Base-by-base conservation (phyloP, 2,888 invertebrate genomes). In the Scaptomyza reducta region DNA sequence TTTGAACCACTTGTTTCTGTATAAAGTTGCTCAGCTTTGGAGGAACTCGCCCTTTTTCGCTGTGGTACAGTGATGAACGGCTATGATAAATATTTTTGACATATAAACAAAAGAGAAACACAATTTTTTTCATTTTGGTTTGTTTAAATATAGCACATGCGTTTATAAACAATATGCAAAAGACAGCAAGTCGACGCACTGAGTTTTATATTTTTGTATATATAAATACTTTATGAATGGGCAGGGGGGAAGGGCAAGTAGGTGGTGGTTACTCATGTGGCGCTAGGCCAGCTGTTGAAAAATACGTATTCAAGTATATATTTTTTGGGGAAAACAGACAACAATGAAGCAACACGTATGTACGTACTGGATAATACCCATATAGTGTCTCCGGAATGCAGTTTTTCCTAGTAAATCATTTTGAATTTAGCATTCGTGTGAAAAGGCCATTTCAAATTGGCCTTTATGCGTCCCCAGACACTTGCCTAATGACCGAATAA, bases 91-190 rank as follows among this genome's bases (percentile, higher is more conserved):
- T 63, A 44, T 47, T 50, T 35, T 35, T 10, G 33, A 13, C 13
- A n/a, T 22, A 64, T 80, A 67, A 71, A 68, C 65, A 70, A 75
- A 81, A 84, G 59, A 41, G 60, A 41, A 45, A 51, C 14, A 10
- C 3, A 0, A 9, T 16, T 16, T 40, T 40, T n/a, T 22, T 22
- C n/a, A n/a, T n/a, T n/a, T n/a, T n/a, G n/a, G n/a, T n/a, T 22
- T 27, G 85, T 82, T 82, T 82, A 84, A 82, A 71, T 84, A 69
- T 85, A 85, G 87, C 87, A 58, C 67, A 79, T 81, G 76, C 73
- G 76, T 67, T 87, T 82, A 79, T 87, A 70, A 85, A 78, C 77
- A 82, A 87, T 69, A 77, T 65, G 61, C 71, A 63, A 74, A 40
- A 77, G 70, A 60, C 68, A 55, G 61, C 63, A 58, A 66, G 46